Percentiles rank a stretch among this genome's conserved stretches.
phyloP scores from a whole-genome alignment of 2,113 vertebrate genomes.

The Aythya baeri region DNA sequence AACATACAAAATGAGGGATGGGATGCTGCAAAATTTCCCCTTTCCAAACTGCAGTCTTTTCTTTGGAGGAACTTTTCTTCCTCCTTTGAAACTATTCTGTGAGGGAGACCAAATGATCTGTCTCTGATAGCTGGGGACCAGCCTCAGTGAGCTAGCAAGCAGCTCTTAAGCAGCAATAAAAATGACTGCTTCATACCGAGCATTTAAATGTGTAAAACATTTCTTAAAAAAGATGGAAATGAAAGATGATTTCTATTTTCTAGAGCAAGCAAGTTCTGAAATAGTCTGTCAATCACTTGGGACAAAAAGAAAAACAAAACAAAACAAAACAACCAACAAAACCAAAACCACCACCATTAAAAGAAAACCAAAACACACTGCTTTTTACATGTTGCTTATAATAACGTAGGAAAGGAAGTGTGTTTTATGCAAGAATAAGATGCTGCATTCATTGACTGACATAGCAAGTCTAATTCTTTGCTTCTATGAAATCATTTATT shows the following conservation, averaged over 20 bases:
- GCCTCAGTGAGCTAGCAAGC: background rate
- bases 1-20: background rate
- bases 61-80: background rate
- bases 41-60: background rate
- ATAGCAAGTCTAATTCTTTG: background rate
- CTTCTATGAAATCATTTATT: background rate
- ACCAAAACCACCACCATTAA: too few species aligned
- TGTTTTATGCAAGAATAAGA: background rate
- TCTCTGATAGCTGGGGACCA: background rate
- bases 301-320: background rate
- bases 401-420: background rate
- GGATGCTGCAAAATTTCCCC: background rate
- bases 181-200: background rate
- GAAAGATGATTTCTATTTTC: background rate
- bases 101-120: background rate
- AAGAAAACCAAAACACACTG: too few species aligned
- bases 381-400: background rate
- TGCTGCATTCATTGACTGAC: background rate
- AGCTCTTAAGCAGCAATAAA: background rate
- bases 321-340: too few species aligned
- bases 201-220: background rate
- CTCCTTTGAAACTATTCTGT: background rate
- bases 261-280: background rate
- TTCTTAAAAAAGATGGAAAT: background rate
- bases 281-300: background rate